Conservation (phyloP, 2,113 vertebrate genomes). For the Stegostoma tigrinum region DNA sequence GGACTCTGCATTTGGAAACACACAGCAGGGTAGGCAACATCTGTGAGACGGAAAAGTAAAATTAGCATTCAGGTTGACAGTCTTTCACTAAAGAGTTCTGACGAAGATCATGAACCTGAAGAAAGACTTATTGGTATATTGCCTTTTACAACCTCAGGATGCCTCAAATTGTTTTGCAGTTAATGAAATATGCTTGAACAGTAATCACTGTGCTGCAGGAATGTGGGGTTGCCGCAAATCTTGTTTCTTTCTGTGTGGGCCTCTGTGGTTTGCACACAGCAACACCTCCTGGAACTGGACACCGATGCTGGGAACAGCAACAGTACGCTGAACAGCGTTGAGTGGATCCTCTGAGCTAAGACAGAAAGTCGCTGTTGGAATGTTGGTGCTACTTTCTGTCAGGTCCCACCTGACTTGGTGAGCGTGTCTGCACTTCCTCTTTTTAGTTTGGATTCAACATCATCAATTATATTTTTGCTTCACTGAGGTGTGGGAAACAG, state of each 20-base stretch:
- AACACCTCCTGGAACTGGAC: no score
- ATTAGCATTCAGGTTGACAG: not conserved
- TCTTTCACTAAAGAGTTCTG: not conserved
- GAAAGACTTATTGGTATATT: no score
- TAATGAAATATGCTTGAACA: not conserved
- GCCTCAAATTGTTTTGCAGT: not conserved
- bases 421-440: not conserved
- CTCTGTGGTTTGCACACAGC: no score
- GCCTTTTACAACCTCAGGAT: not conserved
- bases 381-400: not conserved
- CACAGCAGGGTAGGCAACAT: not conserved
- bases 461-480: not conserved
- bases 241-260: no score
- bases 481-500: no score
- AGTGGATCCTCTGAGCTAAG: no score
- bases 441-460: not conserved
- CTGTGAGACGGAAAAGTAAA: not conserved
- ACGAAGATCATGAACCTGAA: not conserved
- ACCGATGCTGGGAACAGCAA: no score
- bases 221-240: no score
- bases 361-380: not conserved
- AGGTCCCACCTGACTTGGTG: not conserved
- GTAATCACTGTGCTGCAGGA: no score
- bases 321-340: no score
- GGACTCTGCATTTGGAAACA: not conserved